These are phyloP conservation scores for Meda fulgida DNA, from an alignment of 2,797 vertebrate species.

Conservation along the genomic window DNA sequence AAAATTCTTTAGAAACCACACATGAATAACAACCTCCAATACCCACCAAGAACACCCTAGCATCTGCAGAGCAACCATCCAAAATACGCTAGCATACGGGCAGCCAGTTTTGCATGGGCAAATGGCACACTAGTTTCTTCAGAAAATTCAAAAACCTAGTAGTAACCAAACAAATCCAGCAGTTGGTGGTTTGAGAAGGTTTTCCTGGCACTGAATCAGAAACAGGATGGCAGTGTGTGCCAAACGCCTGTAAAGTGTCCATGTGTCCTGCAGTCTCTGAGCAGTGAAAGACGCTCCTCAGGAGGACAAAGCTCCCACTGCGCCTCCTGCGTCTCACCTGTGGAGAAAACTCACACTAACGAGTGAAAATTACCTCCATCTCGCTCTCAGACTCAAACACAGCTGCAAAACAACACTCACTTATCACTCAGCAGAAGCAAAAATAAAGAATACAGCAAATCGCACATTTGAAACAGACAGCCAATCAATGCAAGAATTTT, in stretches of 20 bases:
- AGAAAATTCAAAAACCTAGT: neutral
- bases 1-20: neutral
- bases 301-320: neutral
- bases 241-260: neutral
- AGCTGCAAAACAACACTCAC: conserved; percentile 21
- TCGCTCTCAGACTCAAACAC: neutral
- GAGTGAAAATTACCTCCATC: conserved; percentile 5
- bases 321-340: conserved; percentile 7
- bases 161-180: neutral
- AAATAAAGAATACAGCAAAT: neutral
- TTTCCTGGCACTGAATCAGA: conserved; percentile 19
- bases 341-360: neutral
- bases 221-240: neutral
- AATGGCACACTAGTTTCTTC: neutral
- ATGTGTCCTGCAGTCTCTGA: neutral
- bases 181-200: neutral
- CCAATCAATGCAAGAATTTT: neutral
- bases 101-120: neutral
- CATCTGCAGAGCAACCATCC: neutral
- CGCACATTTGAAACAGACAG: neutral
- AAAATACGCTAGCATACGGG: too few relatives aligned
- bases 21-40: neutral
- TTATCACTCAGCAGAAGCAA: neutral
- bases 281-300: neutral
- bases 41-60: neutral